Conservation (phyloP, 2,113 vertebrate genomes). For the Cathartes aura region DNA sequence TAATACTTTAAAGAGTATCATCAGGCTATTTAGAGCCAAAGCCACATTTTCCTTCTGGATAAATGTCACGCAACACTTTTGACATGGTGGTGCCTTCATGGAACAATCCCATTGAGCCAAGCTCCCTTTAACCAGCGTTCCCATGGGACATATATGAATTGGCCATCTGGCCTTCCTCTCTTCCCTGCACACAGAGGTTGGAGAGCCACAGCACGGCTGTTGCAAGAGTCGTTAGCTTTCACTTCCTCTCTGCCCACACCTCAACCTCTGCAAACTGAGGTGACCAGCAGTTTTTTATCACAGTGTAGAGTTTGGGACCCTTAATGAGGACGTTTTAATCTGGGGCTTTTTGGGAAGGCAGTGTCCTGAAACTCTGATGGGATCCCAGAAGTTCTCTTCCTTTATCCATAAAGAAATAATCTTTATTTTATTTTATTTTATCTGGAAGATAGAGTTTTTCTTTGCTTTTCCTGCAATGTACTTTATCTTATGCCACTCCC, state of each 20-base stretch:
- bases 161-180: neutral
- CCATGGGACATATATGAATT: neutral
- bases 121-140: neutral
- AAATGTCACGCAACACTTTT: neutral
- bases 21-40: slow-evolving; percentile 3
- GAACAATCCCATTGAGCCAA: neutral
- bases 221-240: neutral
- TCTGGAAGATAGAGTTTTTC: neutral
- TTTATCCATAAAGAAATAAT: neutral
- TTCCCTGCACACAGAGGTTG: neutral
- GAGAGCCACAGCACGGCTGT: neutral
- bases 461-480: neutral
- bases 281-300: neutral
- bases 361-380: neutral
- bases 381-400: neutral
- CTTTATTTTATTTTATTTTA: neutral
- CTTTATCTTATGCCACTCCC: neutral
- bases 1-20: neutral
- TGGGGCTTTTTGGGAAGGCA: neutral
- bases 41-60: neutral
- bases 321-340: neutral
- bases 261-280: neutral
- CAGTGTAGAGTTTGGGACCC: neutral
- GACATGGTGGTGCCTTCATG: neutral
- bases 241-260: neutral